Base-by-base conservation (phyloP, 2,888 invertebrate species). In the Zygogramma bicolorata region DNA sequence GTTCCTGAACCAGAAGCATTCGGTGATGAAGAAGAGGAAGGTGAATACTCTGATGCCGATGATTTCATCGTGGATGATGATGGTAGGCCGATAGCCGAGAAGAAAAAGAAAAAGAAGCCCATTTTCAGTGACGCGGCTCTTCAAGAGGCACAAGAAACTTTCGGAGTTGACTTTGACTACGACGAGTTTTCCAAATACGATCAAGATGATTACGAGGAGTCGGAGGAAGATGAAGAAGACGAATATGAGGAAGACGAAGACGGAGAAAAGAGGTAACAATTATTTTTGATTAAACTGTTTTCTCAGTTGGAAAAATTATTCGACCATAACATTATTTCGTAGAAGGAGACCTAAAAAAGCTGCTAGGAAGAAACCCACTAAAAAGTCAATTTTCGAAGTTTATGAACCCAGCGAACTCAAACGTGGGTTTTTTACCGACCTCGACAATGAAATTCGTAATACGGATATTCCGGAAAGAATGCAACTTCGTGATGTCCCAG, bases 51-150 rank as follows among this genome's bases (percentile, higher is more conserved):
- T 0, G 96, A 96, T 85, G 95, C 95, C 3, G 97, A 97, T 88
- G 97, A 97, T 86, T 99, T 99, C 85, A 99, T 99, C 84, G 99
- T 99, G 0, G 98, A 97, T 83, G 98, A 97, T 83, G 96, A 98
- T 82, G 97, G 96, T 0, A 90, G 94, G 79, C 97, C 97, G 0
- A 94, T 97, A 71, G 92, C 93, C 6, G 94, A 94, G 76, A 93
- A 93, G 77, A 92, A 93, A 82, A 94, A 93, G 85, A 94, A 93
- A 82, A 90, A 93, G 15, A 94, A 93, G 81, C 94, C 92, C 13
- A 93, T 96, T 78, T 96, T 95, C 83, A 93, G 94, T 59, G 96
- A 97, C 88, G 95, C 95, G 10, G 95, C 96, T 0, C 88, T 98
- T 18, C 98, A 98, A 91, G 97, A 99, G 87, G 99, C 99, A 66